Conservation (phyloP, 2,113 vertebrate species). For the Catharus fuscescens region DNA sequence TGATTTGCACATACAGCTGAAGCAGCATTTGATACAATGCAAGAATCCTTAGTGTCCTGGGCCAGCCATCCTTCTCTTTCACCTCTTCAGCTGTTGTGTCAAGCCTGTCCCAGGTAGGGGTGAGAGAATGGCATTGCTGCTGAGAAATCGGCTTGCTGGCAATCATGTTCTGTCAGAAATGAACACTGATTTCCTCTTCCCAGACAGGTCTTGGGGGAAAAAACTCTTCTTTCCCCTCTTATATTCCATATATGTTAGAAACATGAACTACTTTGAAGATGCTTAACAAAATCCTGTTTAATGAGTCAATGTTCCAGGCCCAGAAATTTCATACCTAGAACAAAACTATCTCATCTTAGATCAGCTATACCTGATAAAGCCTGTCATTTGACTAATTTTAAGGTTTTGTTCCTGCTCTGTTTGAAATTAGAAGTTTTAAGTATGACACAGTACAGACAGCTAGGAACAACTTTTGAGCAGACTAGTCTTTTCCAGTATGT, state of each 20-base stretch:
- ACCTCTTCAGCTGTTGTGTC: constrained; percentile 56
- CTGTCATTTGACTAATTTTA: not conserved
- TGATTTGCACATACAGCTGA: constrained; percentile 49
- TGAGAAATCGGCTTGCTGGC: not conserved
- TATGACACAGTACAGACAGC: not conserved
- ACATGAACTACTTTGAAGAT: not conserved
- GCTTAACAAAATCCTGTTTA: not conserved
- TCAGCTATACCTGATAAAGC: not conserved
- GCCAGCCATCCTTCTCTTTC: constrained; percentile 9
- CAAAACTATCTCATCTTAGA: not conserved
- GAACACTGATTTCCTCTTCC: not conserved
- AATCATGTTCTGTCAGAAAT: not conserved
- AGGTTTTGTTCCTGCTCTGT: not conserved
- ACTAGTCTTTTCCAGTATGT: not conserved
- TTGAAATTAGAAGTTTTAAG: not conserved
- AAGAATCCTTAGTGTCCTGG: constrained; percentile 19
- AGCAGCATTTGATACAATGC: constrained; percentile 16
- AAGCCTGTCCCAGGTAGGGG: not conserved
- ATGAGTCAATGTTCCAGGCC: not conserved
- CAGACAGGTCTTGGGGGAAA: not conserved
- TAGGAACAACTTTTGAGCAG: not conserved
- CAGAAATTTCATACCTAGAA: not conserved
- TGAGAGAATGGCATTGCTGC: not conserved
- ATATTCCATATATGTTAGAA: not conserved
- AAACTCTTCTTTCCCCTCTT: not conserved